Evolutionary conservation across 2,797 vertebrate species (phyloP).

Genomic region (Cyclura pinguis): DNA sequence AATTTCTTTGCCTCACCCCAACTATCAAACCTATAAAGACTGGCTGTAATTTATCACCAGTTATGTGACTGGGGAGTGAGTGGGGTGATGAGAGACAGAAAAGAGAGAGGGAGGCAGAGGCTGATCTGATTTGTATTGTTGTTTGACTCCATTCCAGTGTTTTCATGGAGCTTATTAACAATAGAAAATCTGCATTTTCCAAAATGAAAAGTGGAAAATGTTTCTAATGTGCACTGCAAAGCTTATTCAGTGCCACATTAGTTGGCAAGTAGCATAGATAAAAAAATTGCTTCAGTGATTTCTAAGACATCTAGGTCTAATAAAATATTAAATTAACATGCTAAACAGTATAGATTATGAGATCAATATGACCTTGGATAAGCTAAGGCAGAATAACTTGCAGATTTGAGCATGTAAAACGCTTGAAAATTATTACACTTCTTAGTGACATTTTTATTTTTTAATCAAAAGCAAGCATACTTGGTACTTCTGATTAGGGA

Average conservation of each 20-base stretch:
- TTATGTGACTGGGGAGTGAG: neutral
- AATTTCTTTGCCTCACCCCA: neutral
- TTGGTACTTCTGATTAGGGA: constrained; percentile 74
- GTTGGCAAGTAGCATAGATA: constrained; percentile 32
- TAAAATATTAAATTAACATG: constrained; percentile 66
- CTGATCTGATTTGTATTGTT: neutral
- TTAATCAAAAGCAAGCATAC: constrained; percentile 66
- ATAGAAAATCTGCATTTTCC: constrained; percentile 10
- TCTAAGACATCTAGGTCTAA: constrained; percentile 45
- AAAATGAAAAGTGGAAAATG: neutral
- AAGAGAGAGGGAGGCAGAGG: neutral
- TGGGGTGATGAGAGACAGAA: neutral
- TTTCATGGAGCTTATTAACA: constrained; percentile 20
- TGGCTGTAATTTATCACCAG: neutral
- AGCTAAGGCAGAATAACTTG: constrained; percentile 58
- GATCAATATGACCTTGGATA: constrained; percentile 70
- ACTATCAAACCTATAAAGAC: neutral
- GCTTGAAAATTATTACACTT: constrained; percentile 63
- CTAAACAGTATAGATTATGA: constrained; percentile 54
- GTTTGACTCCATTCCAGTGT: neutral
- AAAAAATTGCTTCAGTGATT: constrained; percentile 39
- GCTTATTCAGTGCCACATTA: constrained; percentile 29
- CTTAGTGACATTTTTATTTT: constrained; percentile 69
- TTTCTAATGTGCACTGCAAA: neutral
- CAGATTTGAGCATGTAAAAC: constrained; percentile 60